Conservation (phyloP, 2,113 vertebrate species). For the Forbesichthys agassizii region DNA sequence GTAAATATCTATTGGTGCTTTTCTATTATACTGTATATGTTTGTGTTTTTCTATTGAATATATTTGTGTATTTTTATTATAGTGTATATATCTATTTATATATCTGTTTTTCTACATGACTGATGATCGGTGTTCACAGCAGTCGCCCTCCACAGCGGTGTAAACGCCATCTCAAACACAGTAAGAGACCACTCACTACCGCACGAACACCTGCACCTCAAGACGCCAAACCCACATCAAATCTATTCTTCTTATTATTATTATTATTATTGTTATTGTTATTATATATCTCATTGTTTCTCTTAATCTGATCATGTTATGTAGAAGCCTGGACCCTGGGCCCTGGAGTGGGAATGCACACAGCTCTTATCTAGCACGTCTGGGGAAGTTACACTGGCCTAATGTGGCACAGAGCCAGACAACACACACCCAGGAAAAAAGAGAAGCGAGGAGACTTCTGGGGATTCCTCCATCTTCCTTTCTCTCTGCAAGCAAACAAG, state of each 20-base stretch:
- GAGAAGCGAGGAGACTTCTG: constrained; percentile 16
- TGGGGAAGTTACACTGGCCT: constrained; percentile 38
- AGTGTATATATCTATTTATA: constrained; percentile 23
- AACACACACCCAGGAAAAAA: constrained; percentile 17
- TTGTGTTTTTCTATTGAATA: too few relatives aligned
- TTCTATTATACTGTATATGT: too few relatives aligned
- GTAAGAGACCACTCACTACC: constrained; percentile 36
- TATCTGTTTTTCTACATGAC: constrained; percentile 20
- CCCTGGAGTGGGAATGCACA: neutral
- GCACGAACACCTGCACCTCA: neutral
- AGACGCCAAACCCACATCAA: neutral
- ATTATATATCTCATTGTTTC: constrained; percentile 1
- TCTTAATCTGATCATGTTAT: neutral
- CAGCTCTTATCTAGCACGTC: constrained; percentile 32
- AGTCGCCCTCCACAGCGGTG: constrained; percentile 69
- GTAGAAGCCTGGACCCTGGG: constrained; percentile 41
- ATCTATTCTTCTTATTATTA: constrained; percentile 40
- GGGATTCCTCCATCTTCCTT: constrained; percentile 15
- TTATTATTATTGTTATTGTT: constrained; percentile 54
- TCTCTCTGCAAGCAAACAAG: constrained; percentile 24
- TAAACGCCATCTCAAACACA: constrained; percentile 42
- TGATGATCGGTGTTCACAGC: constrained; percentile 40
- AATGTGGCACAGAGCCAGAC: neutral
- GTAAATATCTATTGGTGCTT: too few relatives aligned
- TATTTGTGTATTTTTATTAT: neutral